Base-by-base conservation (phyloP, 1,140 invertebrate genomes). In the Ceratosolen solmsi region DNA sequence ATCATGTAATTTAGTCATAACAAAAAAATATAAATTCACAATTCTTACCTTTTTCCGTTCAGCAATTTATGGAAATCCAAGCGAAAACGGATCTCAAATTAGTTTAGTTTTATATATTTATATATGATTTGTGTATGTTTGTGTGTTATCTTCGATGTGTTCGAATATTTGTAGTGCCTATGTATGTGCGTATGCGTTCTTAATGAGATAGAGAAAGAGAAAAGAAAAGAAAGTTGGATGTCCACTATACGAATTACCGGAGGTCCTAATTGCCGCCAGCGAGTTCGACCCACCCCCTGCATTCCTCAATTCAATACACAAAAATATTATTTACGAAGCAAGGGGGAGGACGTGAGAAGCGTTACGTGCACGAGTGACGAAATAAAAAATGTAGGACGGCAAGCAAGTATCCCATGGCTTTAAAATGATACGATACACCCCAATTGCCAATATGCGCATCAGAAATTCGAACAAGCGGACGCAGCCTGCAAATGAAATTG, bases 331-430 rank as follows among this genome's bases (percentile, higher is more conserved):
- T 76, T 76, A 83, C 83, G 72, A 72, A 75, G 49, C 76, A 5
- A 22, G 51, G 20, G 20, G 11, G 51, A 22, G 51, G 51, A 22
- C 5, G 3, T 4, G 9, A 22, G 51, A 54, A 22, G 58, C 84
- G 84, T 70, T 68, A 68, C 63, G 83, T 73, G 82, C 71, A 58
- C 72, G 58, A 54, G 60, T 41, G 56, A 70, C 78, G 77, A 65
- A 79, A 82, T 68, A 78, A 77, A 80, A 79, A 82, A 74, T 38
- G 38, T 74, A 75, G 77, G 82, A 81, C 84, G 41, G 74, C 63
- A 25, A 27, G 27, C 46, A 46, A 30, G 41, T 41, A 51, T 38
- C n/a, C 76, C 25, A 51, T 22, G 25, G 8, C 46, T 68, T 56
- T 38, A n/a, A 79, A 79, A 79, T 79, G 77, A 70, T 65, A 79